Percentiles rank a stretch among this genome's conserved stretches.
These are phyloP conservation scores for Gari tellinella DNA, from an alignment of 2,888 invertebrate species.

Conservation along the genomic window DNA sequence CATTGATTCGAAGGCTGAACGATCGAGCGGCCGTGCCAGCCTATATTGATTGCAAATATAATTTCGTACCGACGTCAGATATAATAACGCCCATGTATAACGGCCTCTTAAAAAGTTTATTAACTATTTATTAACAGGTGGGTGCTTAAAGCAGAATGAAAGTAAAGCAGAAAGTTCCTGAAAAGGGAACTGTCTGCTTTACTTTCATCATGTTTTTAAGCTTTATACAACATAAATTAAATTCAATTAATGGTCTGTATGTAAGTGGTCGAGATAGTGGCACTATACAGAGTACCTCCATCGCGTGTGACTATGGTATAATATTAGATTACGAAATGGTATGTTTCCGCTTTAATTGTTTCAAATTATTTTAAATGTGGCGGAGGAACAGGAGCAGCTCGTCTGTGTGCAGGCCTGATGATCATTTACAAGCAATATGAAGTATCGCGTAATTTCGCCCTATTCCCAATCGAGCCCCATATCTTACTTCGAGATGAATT, in stretches of 20 bases:
- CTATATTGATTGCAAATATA: neutral
- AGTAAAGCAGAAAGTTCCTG: no score
- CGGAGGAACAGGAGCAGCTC: neutral
- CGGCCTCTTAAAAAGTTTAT: no score
- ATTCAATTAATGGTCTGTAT: no score
- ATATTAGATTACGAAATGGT: slow-evolving; percentile 12
- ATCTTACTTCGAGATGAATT: slow-evolving; percentile 13
- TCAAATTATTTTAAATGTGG: slow-evolving; percentile 15
- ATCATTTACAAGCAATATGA: neutral
- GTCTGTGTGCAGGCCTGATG: no score
- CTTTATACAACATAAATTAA: no score
- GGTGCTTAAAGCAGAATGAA: no score
- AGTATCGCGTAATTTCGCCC: slow-evolving; percentile 5
- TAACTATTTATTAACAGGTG: no score
- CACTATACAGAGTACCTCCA: neutral
- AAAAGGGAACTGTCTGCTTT: no score
- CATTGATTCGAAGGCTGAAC: slow-evolving; percentile 11
- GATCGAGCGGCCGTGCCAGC: no score
- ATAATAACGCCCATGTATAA: no score
- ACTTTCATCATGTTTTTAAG: no score
- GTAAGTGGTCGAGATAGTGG: no score
- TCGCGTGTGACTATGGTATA: slow-evolving; percentile 11
- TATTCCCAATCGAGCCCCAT: slow-evolving; percentile 15
- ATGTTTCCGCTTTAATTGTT: slow-evolving; percentile 14
- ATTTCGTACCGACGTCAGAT: neutral